Evolutionary conservation across 2,797 vertebrate species (phyloP), one percentile per base, ranked within the genome.

Genomic region (Nothura maculosa): DNA sequence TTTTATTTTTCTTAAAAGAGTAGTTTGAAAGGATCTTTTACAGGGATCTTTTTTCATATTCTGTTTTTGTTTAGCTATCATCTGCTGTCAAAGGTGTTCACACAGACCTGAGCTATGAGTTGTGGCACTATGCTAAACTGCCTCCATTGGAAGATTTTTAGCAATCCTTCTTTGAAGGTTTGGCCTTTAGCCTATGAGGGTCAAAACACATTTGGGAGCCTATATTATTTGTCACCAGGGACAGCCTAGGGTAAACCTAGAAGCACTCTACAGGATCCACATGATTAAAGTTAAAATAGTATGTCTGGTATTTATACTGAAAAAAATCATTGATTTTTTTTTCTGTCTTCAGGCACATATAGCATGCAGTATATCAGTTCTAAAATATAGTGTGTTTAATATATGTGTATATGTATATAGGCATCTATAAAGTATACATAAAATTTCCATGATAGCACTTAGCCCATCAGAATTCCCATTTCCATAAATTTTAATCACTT

Each of bases 241-340:
- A 96, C 81, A 96, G 80, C 55, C 70, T 92, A 87, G 89, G 90
- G 91, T 97, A 97, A 97, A 96, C 64, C 84, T 96, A 97, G 94
- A 96, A 96, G 91, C 74, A 84, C 73, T 90, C 94, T 96, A 96
- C 88, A 77, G 86, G 94, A 94, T 92, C 86, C 93, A 96, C 87
- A 91, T 94, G 91, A 97, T 93, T 96, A 95, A 96, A 97, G 96
- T 97, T 94, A 96, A 97, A 93, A 93, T 93, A 94, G 47, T 72
- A 81, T 87, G 92, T 87, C 87, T 90, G 91, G 78, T 93, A 89
- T 96, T 90, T 95, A 79, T 68, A 78, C n/a, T 92, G 68, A 17
- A 90, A 55, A 79, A 95, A 74, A 6, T 7, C 2, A 63, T 36
- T 61, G 10, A 14, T 91, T 91, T 94, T 94, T 58, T 80, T 90